Evolutionary conservation across 2,797 vertebrate genomes (phyloP).

Genomic region (Muscicapa comitata): DNA sequence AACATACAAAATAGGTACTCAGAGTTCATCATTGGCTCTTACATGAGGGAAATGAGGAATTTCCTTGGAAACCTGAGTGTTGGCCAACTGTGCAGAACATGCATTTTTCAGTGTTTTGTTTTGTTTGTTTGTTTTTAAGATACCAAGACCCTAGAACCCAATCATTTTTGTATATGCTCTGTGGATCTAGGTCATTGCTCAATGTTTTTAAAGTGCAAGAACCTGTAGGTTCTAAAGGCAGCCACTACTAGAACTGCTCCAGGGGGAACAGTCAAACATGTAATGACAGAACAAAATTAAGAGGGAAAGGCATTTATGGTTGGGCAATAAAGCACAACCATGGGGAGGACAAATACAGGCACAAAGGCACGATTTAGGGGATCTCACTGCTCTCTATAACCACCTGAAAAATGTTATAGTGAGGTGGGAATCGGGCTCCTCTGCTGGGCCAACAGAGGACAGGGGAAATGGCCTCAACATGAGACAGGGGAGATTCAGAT

Average conservation of each 20-base stretch:
- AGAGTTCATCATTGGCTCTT: neutral
- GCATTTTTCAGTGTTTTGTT: neutral
- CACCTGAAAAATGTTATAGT: rapidly evolving
- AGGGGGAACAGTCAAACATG: rapidly evolving
- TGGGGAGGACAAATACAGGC: neutral
- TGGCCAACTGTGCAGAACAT: neutral
- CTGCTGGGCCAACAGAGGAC: neutral
- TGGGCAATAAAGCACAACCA: neutral
- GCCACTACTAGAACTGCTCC: neutral
- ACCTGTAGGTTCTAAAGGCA: neutral
- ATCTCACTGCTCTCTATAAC: too few species aligned
- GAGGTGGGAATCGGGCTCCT: rapidly evolving
- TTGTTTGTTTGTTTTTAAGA: neutral
- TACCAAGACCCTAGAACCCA: neutral
- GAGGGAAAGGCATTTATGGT: too few species aligned
- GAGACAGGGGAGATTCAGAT: neutral
- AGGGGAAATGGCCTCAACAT: rapidly evolving
- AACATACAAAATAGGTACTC: neutral
- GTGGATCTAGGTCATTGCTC: neutral
- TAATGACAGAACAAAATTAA: neutral
- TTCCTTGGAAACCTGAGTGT: neutral
- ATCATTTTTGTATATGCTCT: rapidly evolving
- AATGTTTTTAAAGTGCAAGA: neutral
- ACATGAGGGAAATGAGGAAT: neutral
- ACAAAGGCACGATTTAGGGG: neutral